phyloP scores from a whole-genome alignment of 2,888 invertebrate genomes.

The Exephanes ischioxanthus region DNA sequence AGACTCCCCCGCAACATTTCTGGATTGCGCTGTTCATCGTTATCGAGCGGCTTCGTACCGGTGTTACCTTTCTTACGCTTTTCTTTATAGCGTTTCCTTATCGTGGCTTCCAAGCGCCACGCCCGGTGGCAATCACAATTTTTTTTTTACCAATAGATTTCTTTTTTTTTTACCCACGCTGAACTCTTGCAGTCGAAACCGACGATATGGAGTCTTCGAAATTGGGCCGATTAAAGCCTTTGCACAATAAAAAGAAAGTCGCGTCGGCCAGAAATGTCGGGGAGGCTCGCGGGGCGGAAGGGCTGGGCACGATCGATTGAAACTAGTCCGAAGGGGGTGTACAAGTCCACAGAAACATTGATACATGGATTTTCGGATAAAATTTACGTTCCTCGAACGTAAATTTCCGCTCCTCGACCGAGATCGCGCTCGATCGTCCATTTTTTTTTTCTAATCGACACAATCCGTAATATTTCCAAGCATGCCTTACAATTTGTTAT shows the following conservation, averaged over 20 bases:
- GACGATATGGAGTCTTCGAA: constrained; percentile 8
- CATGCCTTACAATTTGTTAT: background rate
- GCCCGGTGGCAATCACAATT: constrained; percentile 13
- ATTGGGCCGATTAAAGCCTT: background rate
- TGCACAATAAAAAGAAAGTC: background rate
- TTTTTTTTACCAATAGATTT: background rate
- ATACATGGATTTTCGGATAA: background rate
- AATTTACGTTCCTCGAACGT: background rate
- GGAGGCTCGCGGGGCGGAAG: constrained; percentile 31
- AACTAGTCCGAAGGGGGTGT: constrained; percentile 40
- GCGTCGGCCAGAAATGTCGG: constrained; percentile 51
- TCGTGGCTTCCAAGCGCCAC: constrained; percentile 8
- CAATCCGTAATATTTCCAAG: background rate
- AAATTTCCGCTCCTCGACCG: background rate
- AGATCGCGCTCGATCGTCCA: background rate
- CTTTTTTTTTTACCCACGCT: background rate
- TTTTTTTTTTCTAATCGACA: background rate
- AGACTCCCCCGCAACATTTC: constrained; percentile 56
- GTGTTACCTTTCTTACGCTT: constrained; percentile 35
- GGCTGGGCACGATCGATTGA: constrained; percentile 33
- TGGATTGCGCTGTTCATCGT: constrained; percentile 59
- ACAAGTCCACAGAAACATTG: constrained; percentile 36
- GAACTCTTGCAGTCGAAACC: constrained; percentile 23
- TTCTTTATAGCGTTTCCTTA: background rate
- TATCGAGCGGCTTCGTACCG: constrained; percentile 32